Base-by-base conservation (phyloP, 2,797 vertebrate species). In the Octomys mimax region DNA sequence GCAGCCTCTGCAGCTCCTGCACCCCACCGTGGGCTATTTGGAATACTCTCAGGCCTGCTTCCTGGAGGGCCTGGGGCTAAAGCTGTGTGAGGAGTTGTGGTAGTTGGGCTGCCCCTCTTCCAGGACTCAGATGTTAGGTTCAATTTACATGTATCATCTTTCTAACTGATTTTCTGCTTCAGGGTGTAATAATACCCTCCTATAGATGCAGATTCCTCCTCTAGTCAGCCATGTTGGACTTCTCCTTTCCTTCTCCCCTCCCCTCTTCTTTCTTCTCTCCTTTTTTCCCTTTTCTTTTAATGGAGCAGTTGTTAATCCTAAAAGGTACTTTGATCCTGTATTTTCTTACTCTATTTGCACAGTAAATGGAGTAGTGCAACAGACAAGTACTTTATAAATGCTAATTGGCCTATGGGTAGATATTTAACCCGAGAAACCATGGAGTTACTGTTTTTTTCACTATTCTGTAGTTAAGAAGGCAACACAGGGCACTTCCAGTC, bases 241-340 rank as follows among this genome's bases (percentile, higher is more conserved):
- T 26, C 22, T 12, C 11, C 4, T 6, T 7, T 26, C 5, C 13
- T 42, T 2, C 5, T 49, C 2, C 13, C 42, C 42, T 28, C 5
- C 5, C 19, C 10, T 11, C 24, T 2, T 12, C 39, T 18, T 6
- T 46, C 39, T 24, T 11, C 22, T 39, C 4, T 11, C 71, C 10
- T 39, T 71, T 42, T 24, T 28, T 28, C 28, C 28, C 2, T 46
- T 75, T 46, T 42, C 73, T 75, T 46, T 75, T 75, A 46, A 46
- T 3, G 24, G 24, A 75, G 24, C 26, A 24, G 39, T 75, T 46
- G 24, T 28, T 46, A 26, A 73, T 75, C 73, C 24, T 46, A 75
- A 26, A 46, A 46, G 39, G 42, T 46, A 46, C 42, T 46, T 75
- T 14, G 42, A 16, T 28, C 73, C 73, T 28, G 5, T 46, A 28